Percentiles rank a stretch among this genome's conserved stretches.
Evolutionary conservation across 2,797 vertebrate species (phyloP).

Genomic region (Apodemus agrarius): DNA sequence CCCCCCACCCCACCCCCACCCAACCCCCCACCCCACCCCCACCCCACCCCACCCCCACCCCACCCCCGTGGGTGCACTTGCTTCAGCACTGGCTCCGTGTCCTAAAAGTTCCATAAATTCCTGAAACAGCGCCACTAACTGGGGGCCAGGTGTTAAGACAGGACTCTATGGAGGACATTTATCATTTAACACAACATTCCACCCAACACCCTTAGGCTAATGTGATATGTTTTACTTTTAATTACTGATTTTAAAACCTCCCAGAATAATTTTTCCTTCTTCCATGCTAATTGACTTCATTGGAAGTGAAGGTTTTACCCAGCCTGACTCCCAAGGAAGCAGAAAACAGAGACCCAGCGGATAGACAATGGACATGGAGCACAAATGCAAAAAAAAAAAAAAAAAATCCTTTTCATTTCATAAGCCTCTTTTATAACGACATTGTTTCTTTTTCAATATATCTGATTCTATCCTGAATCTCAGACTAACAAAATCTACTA

Average conservation of each 20-base stretch:
- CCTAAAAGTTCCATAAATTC: background rate
- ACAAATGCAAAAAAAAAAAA: background rate
- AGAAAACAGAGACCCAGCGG: background rate
- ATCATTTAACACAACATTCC: background rate
- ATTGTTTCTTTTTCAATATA: background rate
- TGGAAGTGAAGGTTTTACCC: background rate
- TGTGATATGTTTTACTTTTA: background rate
- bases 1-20: too few species aligned
- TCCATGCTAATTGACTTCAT: background rate
- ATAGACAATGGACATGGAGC: background rate
- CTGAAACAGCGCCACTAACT: background rate
- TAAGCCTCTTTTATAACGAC: slow-evolving; percentile 8
- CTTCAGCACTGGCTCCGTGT: background rate
- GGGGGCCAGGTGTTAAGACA: background rate
- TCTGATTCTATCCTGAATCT: background rate
- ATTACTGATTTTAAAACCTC: background rate
- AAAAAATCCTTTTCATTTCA: background rate
- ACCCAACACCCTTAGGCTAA: background rate
- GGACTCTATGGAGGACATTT: background rate
- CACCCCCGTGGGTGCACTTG: background rate
- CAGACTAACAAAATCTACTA: slow-evolving; percentile 27
- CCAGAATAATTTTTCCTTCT: background rate
- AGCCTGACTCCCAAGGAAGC: background rate
- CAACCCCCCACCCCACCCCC: too few species aligned
- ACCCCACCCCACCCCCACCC: too few species aligned